Conservation (phyloP, 2,888 invertebrate species). For the Latheticus oryzae region DNA sequence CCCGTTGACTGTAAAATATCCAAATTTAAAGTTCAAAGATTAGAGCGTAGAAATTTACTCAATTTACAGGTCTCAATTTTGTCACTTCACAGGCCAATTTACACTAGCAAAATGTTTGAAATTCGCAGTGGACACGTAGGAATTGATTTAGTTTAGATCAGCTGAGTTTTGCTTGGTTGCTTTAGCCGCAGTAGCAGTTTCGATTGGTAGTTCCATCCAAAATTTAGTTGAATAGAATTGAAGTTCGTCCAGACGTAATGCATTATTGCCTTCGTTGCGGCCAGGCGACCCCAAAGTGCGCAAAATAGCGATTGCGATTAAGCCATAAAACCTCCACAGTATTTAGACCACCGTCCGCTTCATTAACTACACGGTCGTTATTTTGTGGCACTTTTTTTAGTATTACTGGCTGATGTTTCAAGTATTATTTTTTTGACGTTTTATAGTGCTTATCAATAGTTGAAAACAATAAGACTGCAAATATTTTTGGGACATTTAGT, state of each 20-base stretch:
- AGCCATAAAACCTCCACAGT: conserved; percentile 2
- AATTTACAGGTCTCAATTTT: too few relatives aligned
- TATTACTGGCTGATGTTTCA: conserved; percentile 1
- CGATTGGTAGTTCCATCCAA: conserved; percentile 15
- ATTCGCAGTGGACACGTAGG: too few relatives aligned
- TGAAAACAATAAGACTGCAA: conserved; percentile 46
- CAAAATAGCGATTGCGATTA: conserved; percentile 16
- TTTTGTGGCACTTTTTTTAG: conserved; percentile 11
- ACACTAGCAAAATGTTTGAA: too few relatives aligned
- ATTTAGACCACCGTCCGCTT: conserved; percentile 28
- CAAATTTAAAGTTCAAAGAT: too few relatives aligned
- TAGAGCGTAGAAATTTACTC: too few relatives aligned
- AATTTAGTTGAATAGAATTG: conserved; percentile 16
- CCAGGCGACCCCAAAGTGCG: conserved; percentile 13
- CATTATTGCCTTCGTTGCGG: conserved; percentile 25
- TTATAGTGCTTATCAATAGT: conserved; percentile 38
- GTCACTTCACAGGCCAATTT: too few relatives aligned
- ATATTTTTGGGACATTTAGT: conserved; percentile 39
- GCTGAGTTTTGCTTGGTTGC: conserved; percentile 34
- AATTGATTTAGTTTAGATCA: conserved; percentile 30
- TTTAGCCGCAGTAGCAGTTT: conserved; percentile 33
- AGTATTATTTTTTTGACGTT: conserved; percentile 28
- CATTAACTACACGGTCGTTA: conserved; percentile 12
- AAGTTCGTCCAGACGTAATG: conserved; percentile 30
- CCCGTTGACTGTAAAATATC: too few relatives aligned